phyloP scores from a whole-genome alignment of 2,113 vertebrate species.

The Choloepus hoffmanni region DNA sequence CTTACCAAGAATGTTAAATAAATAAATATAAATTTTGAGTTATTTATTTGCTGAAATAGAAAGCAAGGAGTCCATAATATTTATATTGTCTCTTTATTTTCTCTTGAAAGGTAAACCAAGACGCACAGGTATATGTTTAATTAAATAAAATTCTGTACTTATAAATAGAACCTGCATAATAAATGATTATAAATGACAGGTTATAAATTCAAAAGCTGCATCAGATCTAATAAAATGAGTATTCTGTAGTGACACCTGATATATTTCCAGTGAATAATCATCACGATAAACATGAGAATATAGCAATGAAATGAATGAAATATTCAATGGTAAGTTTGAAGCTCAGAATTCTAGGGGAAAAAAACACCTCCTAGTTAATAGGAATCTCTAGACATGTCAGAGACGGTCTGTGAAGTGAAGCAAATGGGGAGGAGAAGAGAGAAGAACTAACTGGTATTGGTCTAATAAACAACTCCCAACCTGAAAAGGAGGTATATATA shows the following conservation, averaged over 20 bases:
- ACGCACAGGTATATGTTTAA: background rate
- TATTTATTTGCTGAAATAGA: conserved; percentile 55
- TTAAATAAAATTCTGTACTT: background rate
- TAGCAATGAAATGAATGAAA: conserved; percentile 14
- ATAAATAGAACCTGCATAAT: conserved; percentile 12
- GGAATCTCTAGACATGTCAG: background rate
- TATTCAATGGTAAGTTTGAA: background rate
- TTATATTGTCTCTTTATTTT: background rate
- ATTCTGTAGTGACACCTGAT: conserved; percentile 26
- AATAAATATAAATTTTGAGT: background rate
- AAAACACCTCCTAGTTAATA: background rate
- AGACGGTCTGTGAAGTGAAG: background rate
- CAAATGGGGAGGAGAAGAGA: background rate
- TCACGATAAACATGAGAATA: background rate
- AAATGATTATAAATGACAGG: conserved; percentile 23
- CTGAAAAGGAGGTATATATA: background rate
- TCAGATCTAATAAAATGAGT: conserved; percentile 36
- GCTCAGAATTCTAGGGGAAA: background rate
- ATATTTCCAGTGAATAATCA: conserved; percentile 8
- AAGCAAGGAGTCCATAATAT: background rate
- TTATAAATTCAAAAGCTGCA: conserved; percentile 30
- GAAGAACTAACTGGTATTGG: background rate
- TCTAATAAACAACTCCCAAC: conserved; percentile 14
- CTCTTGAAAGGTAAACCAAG: conserved; percentile 51
- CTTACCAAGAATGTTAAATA: background rate